Base-by-base conservation (phyloP, 2,888 invertebrate genomes). In the Mimachlamys varia region DNA sequence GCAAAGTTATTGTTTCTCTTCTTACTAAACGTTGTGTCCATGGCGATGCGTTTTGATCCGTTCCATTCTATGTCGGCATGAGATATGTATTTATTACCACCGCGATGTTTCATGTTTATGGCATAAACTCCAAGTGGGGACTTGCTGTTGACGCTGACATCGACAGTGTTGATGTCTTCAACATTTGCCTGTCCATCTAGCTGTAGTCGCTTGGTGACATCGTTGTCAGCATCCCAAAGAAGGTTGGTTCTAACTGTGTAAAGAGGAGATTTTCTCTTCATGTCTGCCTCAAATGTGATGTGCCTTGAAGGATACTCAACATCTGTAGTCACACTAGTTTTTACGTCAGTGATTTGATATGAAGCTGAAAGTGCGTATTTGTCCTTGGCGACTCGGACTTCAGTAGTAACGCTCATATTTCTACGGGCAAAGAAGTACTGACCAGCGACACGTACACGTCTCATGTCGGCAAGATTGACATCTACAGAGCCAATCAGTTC, bases 221-320 rank as follows among this genome's bases (percentile, higher is more conserved):
- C 94, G 89, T 91, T 92, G 44, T 94, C 93, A 37, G 94, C 95
- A 93, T 95, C 94, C 94, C 95, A 95, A 89, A 94, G 92, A 27
- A 94, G 50, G 87, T 94, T 93, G 49, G 93, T 88, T 37, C 91
- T 92, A 44, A 93, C 92, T 13, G 90, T 88, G 87, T 93, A 93
- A n/a, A 88, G 90, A 27, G 92, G 90, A 15, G 90, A 90, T 13
- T 90, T 87, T 37, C 91, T 92, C 17, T 90, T 91, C 17, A 93
- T 94, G 22, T 93, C 94, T 17, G 94, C 88, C 17, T 90, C 92
- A n/a, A 94, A 90, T 19, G 91, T 92, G 17, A 95, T 91, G 27
- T 93, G 93, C 76, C 94, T 92, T 3, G 92, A 44, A 27, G 95
- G 95, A 89, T 89, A 92, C 55, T 88, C 58, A 12, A 94, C 17